phyloP scores from a whole-genome alignment of 2,113 vertebrate species.

The Cervus canadensis region DNA sequence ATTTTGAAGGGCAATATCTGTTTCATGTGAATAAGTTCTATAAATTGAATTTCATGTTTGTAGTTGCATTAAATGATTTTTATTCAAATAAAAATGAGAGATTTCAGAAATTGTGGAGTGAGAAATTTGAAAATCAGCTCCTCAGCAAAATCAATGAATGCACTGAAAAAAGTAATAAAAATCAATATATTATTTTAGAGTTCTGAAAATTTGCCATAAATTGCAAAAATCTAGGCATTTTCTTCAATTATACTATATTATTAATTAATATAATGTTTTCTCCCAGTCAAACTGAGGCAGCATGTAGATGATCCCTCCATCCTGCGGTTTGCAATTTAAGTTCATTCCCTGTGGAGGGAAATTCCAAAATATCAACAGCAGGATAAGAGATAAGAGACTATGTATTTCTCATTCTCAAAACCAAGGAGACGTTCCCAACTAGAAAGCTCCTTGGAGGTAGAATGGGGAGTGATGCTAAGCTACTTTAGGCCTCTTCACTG shows the following conservation, averaged over 20 bases:
- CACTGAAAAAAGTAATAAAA: not conserved
- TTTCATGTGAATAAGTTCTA: not conserved
- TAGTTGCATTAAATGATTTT: not conserved
- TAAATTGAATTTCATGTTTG: not conserved
- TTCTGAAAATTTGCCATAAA: not conserved
- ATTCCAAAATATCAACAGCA: no score
- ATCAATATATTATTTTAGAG: not conserved
- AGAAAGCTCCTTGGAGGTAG: no score
- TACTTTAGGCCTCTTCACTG: no score
- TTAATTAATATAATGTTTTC: not conserved
- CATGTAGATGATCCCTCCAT: no score
- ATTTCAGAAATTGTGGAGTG: not conserved
- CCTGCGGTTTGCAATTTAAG: no score
- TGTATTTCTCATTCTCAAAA: no score
- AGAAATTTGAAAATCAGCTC: not conserved
- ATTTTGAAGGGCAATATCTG: not conserved
- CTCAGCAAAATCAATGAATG: not conserved
- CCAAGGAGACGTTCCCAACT: no score
- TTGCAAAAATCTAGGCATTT: not conserved
- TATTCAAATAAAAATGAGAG: not conserved
- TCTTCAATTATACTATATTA: not conserved
- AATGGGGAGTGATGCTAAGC: no score
- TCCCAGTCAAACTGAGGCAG: not conserved
- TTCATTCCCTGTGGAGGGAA: no score
- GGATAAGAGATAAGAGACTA: no score